phyloP scores from a whole-genome alignment of 2,113 vertebrate genomes.

The Ciconia boyciana region DNA sequence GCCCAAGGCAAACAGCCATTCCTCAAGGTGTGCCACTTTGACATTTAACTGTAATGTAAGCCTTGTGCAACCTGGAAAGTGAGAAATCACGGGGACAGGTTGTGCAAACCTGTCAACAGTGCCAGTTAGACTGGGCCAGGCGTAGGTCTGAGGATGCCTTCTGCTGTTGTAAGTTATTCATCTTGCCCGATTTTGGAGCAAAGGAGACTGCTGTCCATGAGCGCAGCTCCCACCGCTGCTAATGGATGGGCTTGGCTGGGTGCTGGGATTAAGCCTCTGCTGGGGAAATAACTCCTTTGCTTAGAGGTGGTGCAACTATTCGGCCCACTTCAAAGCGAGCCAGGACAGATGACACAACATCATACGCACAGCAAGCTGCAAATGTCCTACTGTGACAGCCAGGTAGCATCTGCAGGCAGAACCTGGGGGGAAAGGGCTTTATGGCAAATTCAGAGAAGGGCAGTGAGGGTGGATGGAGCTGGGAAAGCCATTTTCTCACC shows the following conservation, averaged over 20 bases:
- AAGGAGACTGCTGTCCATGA: background rate
- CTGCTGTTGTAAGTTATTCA: background rate
- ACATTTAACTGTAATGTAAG: accelerated
- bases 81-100: background rate
- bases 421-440: accelerated
- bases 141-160: background rate
- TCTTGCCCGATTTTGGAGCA: background rate
- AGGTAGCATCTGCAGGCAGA: background rate
- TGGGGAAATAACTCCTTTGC: background rate
- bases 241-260: accelerated
- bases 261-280: no score
- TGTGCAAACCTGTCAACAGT: background rate
- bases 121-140: background rate
- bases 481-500: background rate
- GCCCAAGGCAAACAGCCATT: background rate
- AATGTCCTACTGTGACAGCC: background rate
- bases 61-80: background rate
- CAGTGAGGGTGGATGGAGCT: background rate
- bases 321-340: background rate
- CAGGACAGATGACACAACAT: background rate
- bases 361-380: background rate
- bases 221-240: accelerated
- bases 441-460: background rate
- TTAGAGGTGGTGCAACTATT: background rate
- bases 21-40: accelerated